phyloP scores from a whole-genome alignment of 2,797 vertebrate species.

The Poecilia velifera region DNA sequence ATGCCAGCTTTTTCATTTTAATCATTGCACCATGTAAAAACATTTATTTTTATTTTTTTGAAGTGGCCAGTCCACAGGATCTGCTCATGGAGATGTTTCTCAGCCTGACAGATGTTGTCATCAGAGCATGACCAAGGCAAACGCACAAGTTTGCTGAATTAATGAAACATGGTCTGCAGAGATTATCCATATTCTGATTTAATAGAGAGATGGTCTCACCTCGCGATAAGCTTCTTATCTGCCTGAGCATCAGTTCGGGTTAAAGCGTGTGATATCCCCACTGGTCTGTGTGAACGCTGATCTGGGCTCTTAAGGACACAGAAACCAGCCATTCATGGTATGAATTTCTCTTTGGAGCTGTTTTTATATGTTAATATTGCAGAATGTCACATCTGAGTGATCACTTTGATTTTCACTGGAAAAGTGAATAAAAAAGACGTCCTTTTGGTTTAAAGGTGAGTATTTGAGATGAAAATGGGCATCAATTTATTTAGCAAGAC shows the following conservation, averaged over 20 bases:
- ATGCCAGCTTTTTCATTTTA: conserved; percentile 17
- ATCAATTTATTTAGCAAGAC: background rate
- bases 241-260: conserved; percentile 59
- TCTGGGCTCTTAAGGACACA: background rate
- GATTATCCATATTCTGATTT: conserved; percentile 69
- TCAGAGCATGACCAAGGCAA: conserved; percentile 38
- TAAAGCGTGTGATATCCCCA: conserved; percentile 58
- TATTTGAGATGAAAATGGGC: background rate
- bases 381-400: background rate
- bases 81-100: conserved; percentile 12
- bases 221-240: conserved; percentile 71
- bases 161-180: conserved; percentile 54
- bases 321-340: background rate
- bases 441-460: background rate
- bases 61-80: conserved; percentile 23
- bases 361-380: background rate
- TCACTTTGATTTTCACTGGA: background rate
- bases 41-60: background rate
- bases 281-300: background rate
- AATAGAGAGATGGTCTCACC: conserved; percentile 72
- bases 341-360: conserved; percentile 13
- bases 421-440: background rate
- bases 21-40: conserved; percentile 12
- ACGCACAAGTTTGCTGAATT: conserved; percentile 44
- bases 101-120: conserved; percentile 24